phyloP scores from a whole-genome alignment of 2,797 vertebrate genomes.

The Podarcis siculus region DNA sequence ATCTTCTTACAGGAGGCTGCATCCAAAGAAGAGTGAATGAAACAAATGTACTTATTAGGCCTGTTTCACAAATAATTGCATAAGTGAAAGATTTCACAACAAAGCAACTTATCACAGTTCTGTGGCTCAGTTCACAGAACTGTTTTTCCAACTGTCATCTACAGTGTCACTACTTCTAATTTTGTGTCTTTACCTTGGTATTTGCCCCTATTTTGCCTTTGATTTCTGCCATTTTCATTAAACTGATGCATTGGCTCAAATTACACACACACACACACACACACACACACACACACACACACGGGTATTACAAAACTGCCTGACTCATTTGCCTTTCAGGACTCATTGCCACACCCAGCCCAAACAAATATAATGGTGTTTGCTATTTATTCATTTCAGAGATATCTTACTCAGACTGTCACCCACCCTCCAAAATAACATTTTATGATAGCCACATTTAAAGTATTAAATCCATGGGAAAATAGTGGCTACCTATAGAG shows the following conservation, averaged over 20 bases:
- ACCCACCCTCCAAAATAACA: background rate
- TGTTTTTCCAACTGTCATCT: no score
- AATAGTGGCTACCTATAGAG: conserved; percentile 8
- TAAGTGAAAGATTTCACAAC: no score
- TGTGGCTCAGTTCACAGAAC: no score
- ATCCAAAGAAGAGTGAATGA: no score
- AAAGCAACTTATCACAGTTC: no score
- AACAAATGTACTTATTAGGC: background rate
- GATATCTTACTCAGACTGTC: background rate
- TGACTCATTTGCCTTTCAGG: background rate
- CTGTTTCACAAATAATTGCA: background rate
- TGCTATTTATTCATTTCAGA: background rate
- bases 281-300: no score
- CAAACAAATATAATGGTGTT: background rate
- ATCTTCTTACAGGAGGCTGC: no score
- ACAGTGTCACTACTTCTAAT: no score
- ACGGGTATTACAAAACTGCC: background rate
- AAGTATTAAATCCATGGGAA: background rate
- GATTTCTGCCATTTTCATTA: no score
- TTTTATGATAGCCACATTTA: background rate
- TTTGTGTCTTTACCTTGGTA: no score
- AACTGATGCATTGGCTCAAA: background rate
- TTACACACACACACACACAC: no score
- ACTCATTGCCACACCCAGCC: background rate
- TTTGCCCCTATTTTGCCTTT: no score